Evolutionary conservation across 2,797 vertebrate genomes (phyloP), one percentile per base, ranked within the genome.

Genomic region (Amblyraja radiata): DNA sequence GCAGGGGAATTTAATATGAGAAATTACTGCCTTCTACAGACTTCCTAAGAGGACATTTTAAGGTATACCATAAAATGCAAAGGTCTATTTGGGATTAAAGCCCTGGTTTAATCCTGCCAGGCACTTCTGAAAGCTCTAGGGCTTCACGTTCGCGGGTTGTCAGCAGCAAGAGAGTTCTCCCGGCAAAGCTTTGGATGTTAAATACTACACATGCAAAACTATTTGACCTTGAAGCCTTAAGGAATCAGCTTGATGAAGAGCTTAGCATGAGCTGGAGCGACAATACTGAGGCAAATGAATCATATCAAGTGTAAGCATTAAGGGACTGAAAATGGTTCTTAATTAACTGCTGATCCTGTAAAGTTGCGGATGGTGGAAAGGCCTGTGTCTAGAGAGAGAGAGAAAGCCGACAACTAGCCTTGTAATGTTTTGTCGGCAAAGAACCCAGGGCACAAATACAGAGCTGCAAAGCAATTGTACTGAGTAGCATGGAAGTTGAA

Each of bases 271-370:
- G 95, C 96, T 94, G 93, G 95, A 96, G 95, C 95, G 96, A 96
- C 96, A 96, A 95, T 96, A 96, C 95, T 95, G 95, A 96, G 96
- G 96, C 95, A 95, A 96, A 96, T 97, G 97, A 97, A 98, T 98
- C 96, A 96, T 95, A 96, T 97, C 97, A 97, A 96, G 95, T 96
- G 96, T 96, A 96, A 96, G 96, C 96, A 96, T 96, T 96, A 96
- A 94, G 95, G 95, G 94, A 94, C 96, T 97, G 95, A 96, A 96
- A 95, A 96, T 94, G 93, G 95, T 96, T 96, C 95, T 96, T 97
- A 97, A 97, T 98, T 98, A 98, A 97, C 96, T 95, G 95, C 94
- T 95, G 96, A 96, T 97, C 96, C 96, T 96, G 96, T 96, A 96
- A 95, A 95, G 96, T 95, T 95, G 94, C 95, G 94, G 95, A 94